These are phyloP conservation scores for Thermophis baileyi DNA, from an alignment of 2,113 vertebrate genomes.

Conservation along the genomic window DNA sequence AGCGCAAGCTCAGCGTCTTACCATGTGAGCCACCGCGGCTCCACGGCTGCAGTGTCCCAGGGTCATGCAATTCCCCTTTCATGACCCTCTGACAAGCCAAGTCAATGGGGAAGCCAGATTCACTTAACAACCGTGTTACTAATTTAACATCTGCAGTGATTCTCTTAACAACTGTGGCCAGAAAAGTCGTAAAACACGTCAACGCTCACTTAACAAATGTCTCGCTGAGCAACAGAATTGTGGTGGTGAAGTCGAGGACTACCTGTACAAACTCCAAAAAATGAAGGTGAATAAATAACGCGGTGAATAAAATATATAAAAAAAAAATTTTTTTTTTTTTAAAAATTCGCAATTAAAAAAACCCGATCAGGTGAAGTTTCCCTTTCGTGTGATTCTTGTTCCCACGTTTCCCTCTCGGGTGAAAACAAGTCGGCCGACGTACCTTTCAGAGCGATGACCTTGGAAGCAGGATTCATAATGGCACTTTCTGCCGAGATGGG, in stretches of 20 bases:
- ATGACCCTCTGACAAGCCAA: not conserved
- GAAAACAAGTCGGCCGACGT: not conserved
- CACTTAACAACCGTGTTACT: not conserved
- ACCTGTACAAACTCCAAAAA: not conserved
- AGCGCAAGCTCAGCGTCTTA: too few species aligned
- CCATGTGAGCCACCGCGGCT: too few species aligned
- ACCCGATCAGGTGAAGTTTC: too few species aligned
- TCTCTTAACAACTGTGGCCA: too few species aligned
- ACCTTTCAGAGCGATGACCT: conserved; percentile 94
- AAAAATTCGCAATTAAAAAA: not conserved
- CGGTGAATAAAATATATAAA: not conserved
- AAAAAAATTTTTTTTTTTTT: too few species aligned
- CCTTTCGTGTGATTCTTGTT: not conserved
- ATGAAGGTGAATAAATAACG: not conserved
- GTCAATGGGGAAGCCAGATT: too few species aligned
- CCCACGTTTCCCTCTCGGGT: too few species aligned
- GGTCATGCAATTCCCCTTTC: not conserved
- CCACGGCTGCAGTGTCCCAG: not conserved
- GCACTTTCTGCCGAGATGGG: conserved; percentile 90
- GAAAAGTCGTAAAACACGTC: not conserved
- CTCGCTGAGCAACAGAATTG: not conserved
- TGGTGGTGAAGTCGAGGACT: not conserved
- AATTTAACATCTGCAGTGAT: not conserved
- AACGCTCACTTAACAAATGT: not conserved
- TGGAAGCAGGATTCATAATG: conserved; percentile 91